Base-by-base conservation (phyloP, 1,140 invertebrate genomes). In the Caenorhabditis briggsae region DNA sequence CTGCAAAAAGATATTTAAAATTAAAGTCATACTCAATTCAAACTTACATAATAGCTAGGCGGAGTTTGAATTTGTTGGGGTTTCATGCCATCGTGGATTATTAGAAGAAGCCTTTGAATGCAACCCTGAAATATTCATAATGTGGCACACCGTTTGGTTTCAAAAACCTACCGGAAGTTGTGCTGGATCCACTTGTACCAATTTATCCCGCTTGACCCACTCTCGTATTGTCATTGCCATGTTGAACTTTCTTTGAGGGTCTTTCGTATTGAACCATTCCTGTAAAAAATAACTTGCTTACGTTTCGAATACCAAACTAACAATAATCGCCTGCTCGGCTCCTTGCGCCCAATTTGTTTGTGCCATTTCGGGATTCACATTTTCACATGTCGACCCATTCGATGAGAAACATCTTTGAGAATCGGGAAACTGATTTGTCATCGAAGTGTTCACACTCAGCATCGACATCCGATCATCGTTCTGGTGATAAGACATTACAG, bases 381-480 rank as follows among this genome's bases (percentile, higher is more conserved):
- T 78, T 14, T 78, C 70, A n/a, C 70, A 78, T 9, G 70, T 78
- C 1, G 70, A 78, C 7, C 70, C 70, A 25, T 78, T 78, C 11
- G 70, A 78, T 11, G 70, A 78, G 20, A 43, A 78, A n/a, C 70
- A 78, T 50, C 70, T 46, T 50, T 78, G 70, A 16, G 70, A 23
- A 23, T 78, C 70, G 46, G 70, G 70, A 43, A 18, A 78, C n/a
- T 78, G 70, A 50, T 50, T 78, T 5, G 70, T 50, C 41, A 70
- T 70, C 5, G 33, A n/a, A 0, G 70, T 78, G n/a, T 78, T 78
- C 70, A 78, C 70, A 78, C 70, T 78, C 14, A 78, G n/a, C 70
- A 78, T 78, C 14, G 70, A 78, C 70, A 78, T 78, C 33, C 70
- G 70, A 78, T 78, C 70, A n/a, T 78, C 70, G 12, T n/a, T n/a